Conservation (phyloP, 2,113 vertebrate genomes). For the Myotis lucifugus region DNA sequence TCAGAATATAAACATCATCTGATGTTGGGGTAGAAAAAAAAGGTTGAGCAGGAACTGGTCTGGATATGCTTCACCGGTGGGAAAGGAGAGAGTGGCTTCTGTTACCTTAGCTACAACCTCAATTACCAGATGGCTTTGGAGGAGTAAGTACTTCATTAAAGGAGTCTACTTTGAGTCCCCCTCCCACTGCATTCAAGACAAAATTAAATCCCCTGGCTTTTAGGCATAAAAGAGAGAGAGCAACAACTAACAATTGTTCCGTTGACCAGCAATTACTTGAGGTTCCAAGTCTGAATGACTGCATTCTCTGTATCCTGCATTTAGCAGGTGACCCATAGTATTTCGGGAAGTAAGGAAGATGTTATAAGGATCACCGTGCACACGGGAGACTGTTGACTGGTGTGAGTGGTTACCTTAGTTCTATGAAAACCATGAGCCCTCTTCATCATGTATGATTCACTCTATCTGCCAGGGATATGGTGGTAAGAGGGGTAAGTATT, state of each 20-base stretch:
- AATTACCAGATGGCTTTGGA: neutral
- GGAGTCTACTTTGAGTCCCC: neutral
- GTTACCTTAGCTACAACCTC: neutral
- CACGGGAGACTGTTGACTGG: neutral
- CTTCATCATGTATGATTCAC: neutral
- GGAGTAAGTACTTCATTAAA: neutral
- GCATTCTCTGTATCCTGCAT: neutral
- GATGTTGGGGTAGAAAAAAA: neutral
- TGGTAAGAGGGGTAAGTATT: neutral
- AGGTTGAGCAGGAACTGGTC: neutral
- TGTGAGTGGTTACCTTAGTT: neutral
- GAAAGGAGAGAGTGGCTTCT: neutral
- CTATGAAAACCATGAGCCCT: neutral
- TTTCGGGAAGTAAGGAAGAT: neutral
- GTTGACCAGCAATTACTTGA: neutral
- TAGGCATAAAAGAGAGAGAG: neutral
- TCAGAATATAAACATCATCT: conserved; percentile 13
- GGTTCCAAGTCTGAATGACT: neutral
- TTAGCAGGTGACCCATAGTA: neutral
- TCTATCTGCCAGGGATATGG: neutral
- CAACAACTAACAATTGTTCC: neutral
- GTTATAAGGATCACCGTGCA: rapidly evolving
- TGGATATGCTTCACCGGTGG: neutral
- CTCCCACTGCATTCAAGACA: neutral
- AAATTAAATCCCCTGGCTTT: neutral